Base-by-base conservation (phyloP, 1,140 invertebrate species). In the Anthonomus grandis region DNA sequence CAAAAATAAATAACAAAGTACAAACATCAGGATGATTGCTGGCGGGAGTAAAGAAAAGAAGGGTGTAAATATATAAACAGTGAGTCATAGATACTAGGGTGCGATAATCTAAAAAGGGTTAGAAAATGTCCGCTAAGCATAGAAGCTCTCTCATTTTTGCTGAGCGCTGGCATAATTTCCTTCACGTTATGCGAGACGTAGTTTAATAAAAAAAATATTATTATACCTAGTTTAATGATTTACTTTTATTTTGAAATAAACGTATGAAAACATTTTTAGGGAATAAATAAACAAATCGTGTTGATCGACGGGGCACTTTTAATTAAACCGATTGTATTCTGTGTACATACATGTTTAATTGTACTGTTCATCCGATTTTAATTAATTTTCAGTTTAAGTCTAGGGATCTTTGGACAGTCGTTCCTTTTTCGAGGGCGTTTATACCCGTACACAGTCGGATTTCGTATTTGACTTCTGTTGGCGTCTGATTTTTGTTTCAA, bases 41-140 rank as follows among this genome's bases (percentile, higher is more conserved):
- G n/a, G n/a, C n/a, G n/a, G 19, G 37, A 56, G 54, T 50, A 48
- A 48, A 50, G 55, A 48, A 57, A 50, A 57, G 31, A 50, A 50
- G 55, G 55, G 55, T 57, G 55, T 50, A 57, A 57, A 57, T 50
- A 57, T 50, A 57, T 49, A 57, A 57, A 57, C 55, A 57, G 55
- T 57, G 55, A 57, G 45, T 57, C 55, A 57, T 48, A 50, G 55
- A 57, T 57, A 50, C 19, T 24, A 31, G 55, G 55, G 55, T 48
- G 55, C 36, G 55, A 57, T 57, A 57, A 57, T 57, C 55, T 57
- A 49, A 49, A 57, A 57, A 57, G 55, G 55, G 46, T 57, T 57
- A 50, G 17, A 39, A 13, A 34, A 17, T 54, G 52, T 42, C 9
- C 46, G 42, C 39, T 37, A 54, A 37, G 52, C 42, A 45, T 37